A percentile compares a stretch with the other conserved stretches of the same genome.
Conservation (phyloP, 2,113 vertebrate genomes). For the Motacilla tschutschensis region DNA sequence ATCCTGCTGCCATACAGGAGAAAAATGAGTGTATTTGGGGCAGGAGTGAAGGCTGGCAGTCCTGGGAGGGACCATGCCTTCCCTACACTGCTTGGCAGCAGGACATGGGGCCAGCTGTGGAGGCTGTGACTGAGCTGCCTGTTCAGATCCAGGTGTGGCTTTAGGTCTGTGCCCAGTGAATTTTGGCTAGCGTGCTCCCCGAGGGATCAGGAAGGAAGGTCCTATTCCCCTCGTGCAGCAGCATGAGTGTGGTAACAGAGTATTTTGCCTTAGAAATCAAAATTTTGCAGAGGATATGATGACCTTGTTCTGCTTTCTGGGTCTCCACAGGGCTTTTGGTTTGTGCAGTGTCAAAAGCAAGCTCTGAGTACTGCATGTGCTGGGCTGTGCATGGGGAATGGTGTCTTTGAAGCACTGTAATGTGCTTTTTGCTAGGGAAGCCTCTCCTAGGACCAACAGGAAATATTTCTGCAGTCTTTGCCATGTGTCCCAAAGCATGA, state of each 20-base stretch:
- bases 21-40: background rate
- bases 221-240: background rate
- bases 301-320: background rate
- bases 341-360: background rate
- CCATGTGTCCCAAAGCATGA: conserved; percentile 21
- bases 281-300: background rate
- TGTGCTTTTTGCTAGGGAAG: background rate
- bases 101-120: background rate
- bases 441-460: conserved; percentile 14
- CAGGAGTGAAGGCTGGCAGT: background rate
- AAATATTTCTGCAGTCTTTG: conserved; percentile 52
- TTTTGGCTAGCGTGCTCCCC: background rate
- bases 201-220: background rate
- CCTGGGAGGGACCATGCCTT: background rate
- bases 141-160: background rate
- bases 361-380: background rate
- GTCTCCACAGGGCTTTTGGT: background rate
- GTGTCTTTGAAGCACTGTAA: background rate
- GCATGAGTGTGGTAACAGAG: background rate
- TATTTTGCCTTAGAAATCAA: background rate
- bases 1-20: background rate
- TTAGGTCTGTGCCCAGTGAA: background rate
- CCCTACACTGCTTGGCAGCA: fast-evolving
- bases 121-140: background rate
- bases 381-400: background rate